phyloP scores from a whole-genome alignment of 2,113 vertebrate species.

The Paratilapia polleni region DNA sequence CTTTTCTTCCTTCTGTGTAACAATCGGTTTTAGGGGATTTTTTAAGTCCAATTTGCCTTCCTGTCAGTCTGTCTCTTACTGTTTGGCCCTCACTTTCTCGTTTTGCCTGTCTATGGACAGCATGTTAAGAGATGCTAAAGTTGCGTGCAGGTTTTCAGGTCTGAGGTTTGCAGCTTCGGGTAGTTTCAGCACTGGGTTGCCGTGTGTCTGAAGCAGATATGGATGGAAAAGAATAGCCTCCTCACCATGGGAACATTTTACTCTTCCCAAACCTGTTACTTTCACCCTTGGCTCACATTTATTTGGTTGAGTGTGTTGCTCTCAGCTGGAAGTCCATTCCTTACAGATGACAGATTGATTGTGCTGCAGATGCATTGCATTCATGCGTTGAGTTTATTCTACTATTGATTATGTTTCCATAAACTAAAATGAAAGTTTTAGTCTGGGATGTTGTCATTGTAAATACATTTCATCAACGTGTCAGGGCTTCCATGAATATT shows the following conservation, averaged over 20 bases:
- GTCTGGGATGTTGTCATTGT: slow-evolving; percentile 24
- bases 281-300: slow-evolving; percentile 5
- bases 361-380: slow-evolving; percentile 10
- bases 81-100: slow-evolving; percentile 19
- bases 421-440: slow-evolving; percentile 26
- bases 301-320: slow-evolving; percentile 15
- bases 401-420: slow-evolving; percentile 48
- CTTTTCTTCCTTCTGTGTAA: slow-evolving; percentile 21
- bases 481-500: slow-evolving; percentile 15
- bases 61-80: slow-evolving; percentile 36
- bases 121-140: slow-evolving; percentile 19
- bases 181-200: neutral
- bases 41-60: slow-evolving; percentile 26
- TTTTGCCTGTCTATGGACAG: neutral
- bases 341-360: slow-evolving; percentile 32
- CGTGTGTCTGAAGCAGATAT: slow-evolving; percentile 7
- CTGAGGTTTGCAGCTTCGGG: slow-evolving; percentile 26
- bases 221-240: neutral
- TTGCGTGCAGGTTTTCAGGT: slow-evolving; percentile 17
- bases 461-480: slow-evolving; percentile 25
- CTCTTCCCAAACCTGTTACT: slow-evolving; percentile 23
- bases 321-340: slow-evolving; percentile 26
- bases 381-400: slow-evolving; percentile 46
- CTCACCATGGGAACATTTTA: slow-evolving; percentile 23
- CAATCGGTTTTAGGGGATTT: slow-evolving; percentile 23